Percentiles rank a stretch among this genome's conserved stretches.
Conservation (phyloP, 2,113 vertebrate species). For the Psammodynastes pulverulentus region DNA sequence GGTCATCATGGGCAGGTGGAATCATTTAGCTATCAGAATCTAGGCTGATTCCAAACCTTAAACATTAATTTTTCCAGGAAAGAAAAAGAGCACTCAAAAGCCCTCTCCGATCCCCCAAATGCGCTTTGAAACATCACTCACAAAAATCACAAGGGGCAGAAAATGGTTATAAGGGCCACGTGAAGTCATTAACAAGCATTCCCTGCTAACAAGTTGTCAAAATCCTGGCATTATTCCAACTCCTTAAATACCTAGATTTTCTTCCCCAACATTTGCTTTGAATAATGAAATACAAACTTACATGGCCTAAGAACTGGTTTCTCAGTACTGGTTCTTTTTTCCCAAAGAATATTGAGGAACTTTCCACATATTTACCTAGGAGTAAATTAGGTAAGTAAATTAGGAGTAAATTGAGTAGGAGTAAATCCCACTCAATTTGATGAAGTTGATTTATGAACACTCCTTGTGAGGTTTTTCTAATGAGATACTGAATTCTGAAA, state of each 20-base stretch:
- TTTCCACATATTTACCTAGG: neutral
- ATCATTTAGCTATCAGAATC: neutral
- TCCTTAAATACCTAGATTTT: neutral
- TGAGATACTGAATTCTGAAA: neutral
- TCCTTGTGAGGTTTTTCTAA: neutral
- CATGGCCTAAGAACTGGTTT: neutral
- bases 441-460: neutral
- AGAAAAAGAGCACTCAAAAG: neutral
- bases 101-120: neutral
- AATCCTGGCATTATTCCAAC: neutral
- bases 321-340: neutral
- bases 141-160: neutral
- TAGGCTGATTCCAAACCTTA: constrained; percentile 29
- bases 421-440: too few species aligned
- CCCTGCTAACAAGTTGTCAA: neutral
- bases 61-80: neutral
- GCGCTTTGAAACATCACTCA: neutral
- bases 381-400: neutral
- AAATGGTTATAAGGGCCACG: neutral
- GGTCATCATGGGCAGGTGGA: neutral
- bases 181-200: neutral
- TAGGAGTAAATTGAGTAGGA: neutral
- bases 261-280: neutral
- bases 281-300: neutral
- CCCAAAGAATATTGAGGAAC: neutral